phyloP scores from a whole-genome alignment of 2,797 vertebrate species.

The Dallia pectoralis region DNA sequence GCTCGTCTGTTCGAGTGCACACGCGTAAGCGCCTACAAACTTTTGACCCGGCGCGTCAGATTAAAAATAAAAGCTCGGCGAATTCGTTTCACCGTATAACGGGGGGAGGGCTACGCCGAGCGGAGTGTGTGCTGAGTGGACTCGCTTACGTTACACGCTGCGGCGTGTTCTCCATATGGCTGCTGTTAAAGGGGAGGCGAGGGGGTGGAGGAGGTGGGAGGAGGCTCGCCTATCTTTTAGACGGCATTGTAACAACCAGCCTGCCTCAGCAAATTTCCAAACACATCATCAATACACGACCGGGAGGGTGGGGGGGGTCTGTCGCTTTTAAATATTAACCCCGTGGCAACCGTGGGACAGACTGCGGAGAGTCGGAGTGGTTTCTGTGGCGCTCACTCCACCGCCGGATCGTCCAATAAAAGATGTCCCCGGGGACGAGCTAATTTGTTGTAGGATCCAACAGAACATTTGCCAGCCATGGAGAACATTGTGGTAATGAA shows the following conservation, averaged over 20 bases:
- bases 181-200: conserved; percentile 48
- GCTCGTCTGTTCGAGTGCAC: no score
- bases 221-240: conserved; percentile 52
- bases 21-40: no score
- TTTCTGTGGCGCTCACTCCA: conserved; percentile 49
- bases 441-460: conserved; percentile 64
- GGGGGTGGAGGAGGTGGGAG: background rate
- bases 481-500: conserved; percentile 45
- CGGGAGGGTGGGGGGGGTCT: no score
- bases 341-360: conserved; percentile 46
- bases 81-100: conserved; percentile 34
- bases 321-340: conserved; percentile 69
- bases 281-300: conserved; percentile 74
- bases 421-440: conserved; percentile 57
- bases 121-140: conserved; percentile 46
- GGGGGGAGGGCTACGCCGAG: conserved; percentile 6
- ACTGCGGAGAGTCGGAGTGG: conserved; percentile 50
- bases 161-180: conserved; percentile 68
- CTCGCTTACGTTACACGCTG: conserved; percentile 65
- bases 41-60: background rate
- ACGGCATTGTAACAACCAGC: conserved; percentile 67
- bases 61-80: conserved; percentile 37
- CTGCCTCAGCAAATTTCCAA: conserved; percentile 75
- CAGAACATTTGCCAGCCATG: conserved; percentile 58
- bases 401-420: conserved; percentile 62